Conservation (phyloP, 2,888 invertebrate species). For the Limnephilus lunatus region DNA sequence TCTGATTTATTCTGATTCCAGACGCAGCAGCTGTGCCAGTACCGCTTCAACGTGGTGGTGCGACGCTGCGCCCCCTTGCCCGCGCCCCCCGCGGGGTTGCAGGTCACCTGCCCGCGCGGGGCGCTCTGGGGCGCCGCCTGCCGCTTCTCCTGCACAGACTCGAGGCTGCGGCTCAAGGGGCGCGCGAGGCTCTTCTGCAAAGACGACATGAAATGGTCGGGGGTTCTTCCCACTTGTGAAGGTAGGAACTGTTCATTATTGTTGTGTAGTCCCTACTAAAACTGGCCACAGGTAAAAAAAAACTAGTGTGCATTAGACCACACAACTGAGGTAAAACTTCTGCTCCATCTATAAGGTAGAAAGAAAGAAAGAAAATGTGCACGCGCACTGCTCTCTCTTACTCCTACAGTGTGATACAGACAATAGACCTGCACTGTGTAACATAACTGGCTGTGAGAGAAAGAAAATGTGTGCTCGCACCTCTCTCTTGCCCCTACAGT, state of each 20-base stretch:
- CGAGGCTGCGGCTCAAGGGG: slow-evolving; percentile 21
- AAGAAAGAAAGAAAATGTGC: no score
- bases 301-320: no score
- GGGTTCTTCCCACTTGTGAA: slow-evolving; percentile 53
- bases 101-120: slow-evolving; percentile 62
- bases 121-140: slow-evolving; percentile 71
- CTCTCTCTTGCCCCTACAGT: no score
- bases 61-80: slow-evolving; percentile 72
- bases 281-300: no score
- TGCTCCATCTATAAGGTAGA: no score
- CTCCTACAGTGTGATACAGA: no score
- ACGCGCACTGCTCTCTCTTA: no score
- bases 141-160: slow-evolving; percentile 70
- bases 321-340: no score
- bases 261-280: background rate
- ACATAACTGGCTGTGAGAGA: no score
- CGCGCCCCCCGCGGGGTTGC: slow-evolving; percentile 70
- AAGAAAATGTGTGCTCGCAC: no score
- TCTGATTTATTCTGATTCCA: slow-evolving; percentile 68
- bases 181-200: slow-evolving; percentile 47
- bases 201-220: slow-evolving; percentile 53
- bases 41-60: slow-evolving; percentile 73
- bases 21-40: slow-evolving; percentile 73
- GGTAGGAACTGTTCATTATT: slow-evolving; percentile 23
- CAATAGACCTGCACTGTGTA: no score